Evolutionary conservation across 2,797 vertebrate genomes (phyloP).

Genomic region (Spinus olivaceus): DNA sequence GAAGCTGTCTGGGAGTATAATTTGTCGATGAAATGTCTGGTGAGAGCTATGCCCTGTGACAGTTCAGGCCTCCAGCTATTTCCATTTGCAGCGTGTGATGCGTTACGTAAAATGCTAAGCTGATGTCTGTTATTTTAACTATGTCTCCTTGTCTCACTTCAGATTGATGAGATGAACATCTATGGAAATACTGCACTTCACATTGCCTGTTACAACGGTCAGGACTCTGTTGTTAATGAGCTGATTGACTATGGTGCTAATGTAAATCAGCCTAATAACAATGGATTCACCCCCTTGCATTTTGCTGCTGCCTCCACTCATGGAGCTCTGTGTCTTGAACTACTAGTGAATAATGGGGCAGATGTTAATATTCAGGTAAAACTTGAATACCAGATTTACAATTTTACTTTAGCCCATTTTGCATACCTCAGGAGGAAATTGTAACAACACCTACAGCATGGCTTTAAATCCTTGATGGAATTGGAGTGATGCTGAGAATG

Average conservation of each 20-base stretch:
- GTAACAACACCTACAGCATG: neutral
- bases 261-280: slow-evolving; percentile 94
- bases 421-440: neutral
- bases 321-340: slow-evolving; percentile 91
- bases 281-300: slow-evolving; percentile 95
- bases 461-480: neutral
- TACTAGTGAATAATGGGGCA: slow-evolving; percentile 93
- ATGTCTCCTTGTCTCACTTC: neutral
- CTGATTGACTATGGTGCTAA: slow-evolving; percentile 95
- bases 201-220: slow-evolving; percentile 93
- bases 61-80: slow-evolving; percentile 26
- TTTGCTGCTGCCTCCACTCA: slow-evolving; percentile 95
- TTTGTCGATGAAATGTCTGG: slow-evolving; percentile 32
- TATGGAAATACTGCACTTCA: slow-evolving; percentile 96
- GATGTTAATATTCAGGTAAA: slow-evolving; percentile 94
- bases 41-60: neutral
- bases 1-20: slow-evolving; percentile 2
- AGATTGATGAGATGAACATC: slow-evolving; percentile 94
- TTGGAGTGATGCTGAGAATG: neutral
- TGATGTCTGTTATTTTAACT: neutral
- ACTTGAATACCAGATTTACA: neutral
- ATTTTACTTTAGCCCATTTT: neutral
- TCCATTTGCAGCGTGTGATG: neutral
- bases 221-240: slow-evolving; percentile 92
- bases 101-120: neutral